Evolutionary conservation across 2,888 invertebrate genomes (phyloP).

Genomic region (Macrophya alboannulata): DNA sequence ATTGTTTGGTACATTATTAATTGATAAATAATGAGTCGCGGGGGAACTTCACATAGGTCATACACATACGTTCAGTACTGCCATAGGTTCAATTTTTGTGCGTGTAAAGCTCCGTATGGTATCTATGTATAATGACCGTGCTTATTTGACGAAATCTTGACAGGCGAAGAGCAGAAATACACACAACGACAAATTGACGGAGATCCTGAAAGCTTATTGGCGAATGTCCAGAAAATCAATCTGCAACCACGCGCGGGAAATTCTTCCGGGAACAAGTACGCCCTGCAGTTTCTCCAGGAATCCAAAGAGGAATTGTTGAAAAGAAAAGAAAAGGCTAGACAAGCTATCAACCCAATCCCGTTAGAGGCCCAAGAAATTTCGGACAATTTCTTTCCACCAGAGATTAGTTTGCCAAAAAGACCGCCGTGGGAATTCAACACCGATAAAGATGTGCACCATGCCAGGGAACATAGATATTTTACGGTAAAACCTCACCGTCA

Average conservation of each 20-base stretch:
- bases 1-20: no score
- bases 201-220: constrained; percentile 59
- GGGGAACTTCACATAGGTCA: no score
- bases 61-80: not conserved
- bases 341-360: constrained; percentile 82
- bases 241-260: constrained; percentile 82
- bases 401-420: constrained; percentile 90
- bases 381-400: constrained; percentile 86
- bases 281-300: constrained; percentile 92
- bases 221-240: constrained; percentile 83
- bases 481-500: constrained; percentile 81
- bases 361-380: constrained; percentile 87
- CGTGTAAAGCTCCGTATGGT: not conserved
- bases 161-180: constrained; percentile 21
- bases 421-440: constrained; percentile 93
- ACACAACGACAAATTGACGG: not conserved
- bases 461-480: constrained; percentile 92
- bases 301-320: constrained; percentile 87
- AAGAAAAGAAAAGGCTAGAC: constrained; percentile 86
- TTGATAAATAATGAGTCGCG: no score
- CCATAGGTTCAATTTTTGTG: not conserved
- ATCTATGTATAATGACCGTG: not conserved
- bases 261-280: constrained; percentile 86
- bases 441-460: constrained; percentile 87
- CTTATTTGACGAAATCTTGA: not conserved